Percentiles rank a stretch among this genome's conserved stretches.
phyloP scores from a whole-genome alignment of 2,113 vertebrate species.

The Toxotes jaculatrix region DNA sequence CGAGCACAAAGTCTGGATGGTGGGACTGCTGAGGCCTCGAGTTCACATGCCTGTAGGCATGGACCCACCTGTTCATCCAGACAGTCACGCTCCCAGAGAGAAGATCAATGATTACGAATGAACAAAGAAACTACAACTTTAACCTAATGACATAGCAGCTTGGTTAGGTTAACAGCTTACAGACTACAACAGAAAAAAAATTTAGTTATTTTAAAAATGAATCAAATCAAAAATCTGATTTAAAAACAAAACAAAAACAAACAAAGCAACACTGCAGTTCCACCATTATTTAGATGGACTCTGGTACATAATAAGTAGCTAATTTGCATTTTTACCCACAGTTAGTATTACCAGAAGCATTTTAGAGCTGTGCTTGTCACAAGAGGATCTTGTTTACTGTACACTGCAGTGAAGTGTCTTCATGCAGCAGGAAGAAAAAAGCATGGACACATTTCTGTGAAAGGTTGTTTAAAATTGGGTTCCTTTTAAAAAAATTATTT shows the following conservation, averaged over 20 bases:
- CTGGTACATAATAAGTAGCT: neutral
- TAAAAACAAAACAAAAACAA: neutral
- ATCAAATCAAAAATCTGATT: neutral
- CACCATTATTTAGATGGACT: neutral
- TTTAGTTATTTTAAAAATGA: too few species aligned
- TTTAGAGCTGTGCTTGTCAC: neutral
- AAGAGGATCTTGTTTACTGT: neutral
- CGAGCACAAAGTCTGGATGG: constrained; percentile 70
- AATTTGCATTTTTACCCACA: neutral
- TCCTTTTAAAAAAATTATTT: neutral
- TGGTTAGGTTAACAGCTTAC: neutral
- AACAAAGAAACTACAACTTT: constrained; percentile 51
- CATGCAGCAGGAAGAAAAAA: neutral
- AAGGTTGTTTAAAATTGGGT: neutral
- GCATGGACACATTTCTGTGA: neutral
- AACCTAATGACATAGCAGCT: neutral
- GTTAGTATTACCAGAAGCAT: neutral
- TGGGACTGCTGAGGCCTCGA: constrained; percentile 63
- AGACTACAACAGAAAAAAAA: neutral
- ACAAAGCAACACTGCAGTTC: neutral
- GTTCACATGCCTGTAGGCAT: constrained; percentile 72
- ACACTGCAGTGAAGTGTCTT: neutral
- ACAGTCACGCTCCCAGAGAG: constrained; percentile 57
- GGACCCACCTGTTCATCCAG: constrained; percentile 75
- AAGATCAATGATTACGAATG: constrained; percentile 56